These are phyloP conservation scores for Orbicella faveolata DNA, from an alignment of 64 coral and sea anemone genomes.

Conservation along the genomic window DNA sequence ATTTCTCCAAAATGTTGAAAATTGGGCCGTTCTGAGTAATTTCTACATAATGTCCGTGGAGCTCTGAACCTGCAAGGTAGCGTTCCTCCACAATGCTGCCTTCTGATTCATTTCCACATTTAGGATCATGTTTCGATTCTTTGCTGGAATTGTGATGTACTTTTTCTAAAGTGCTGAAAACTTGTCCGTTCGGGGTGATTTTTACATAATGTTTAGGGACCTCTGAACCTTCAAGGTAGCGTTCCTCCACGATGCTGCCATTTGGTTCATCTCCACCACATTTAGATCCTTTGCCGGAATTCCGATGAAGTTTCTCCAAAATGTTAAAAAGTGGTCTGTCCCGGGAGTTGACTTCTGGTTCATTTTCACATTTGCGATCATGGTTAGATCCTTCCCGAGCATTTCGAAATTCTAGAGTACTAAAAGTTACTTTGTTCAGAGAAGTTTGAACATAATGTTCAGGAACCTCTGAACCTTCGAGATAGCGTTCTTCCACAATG, in stretches of 20 bases:
- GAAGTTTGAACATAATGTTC: no score
- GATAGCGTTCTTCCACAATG: no score
- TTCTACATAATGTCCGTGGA: no score
- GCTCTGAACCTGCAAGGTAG: neutral
- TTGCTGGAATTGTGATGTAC: neutral
- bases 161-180: neutral
- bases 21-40: neutral
- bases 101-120: neutral
- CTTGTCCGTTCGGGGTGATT: neutral
- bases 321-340: neutral
- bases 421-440: no score
- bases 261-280: neutral
- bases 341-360: neutral
- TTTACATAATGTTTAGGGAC: neutral
- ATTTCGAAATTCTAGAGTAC: no score
- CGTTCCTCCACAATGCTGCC: neutral
- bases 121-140: neutral
- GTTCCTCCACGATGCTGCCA: neutral
- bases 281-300: neutral
- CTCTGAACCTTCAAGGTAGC: neutral
- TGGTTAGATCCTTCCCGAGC: no score
- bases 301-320: neutral
- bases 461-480: no score
- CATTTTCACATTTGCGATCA: no score
- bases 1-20: neutral